A percentile compares a stretch with the other conserved stretches of the same genome.
Conservation (phyloP, 53 echinoderm and acorn worm species). For the Paelopatides confundens region DNA sequence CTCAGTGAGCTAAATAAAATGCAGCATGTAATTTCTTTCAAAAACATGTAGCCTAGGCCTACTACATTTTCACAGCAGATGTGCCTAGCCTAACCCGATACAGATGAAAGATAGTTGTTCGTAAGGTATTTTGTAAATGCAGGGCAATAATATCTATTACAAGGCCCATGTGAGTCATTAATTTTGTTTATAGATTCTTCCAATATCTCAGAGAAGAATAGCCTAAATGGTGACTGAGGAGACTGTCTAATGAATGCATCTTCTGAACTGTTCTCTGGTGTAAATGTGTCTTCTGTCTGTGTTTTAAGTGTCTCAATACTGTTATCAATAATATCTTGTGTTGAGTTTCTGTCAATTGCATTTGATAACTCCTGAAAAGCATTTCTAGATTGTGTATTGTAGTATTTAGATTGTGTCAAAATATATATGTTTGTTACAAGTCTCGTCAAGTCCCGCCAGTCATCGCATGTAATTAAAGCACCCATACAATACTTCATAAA, state of each 20-base stretch:
- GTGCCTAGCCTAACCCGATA: too few relatives aligned
- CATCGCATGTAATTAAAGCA: conserved; percentile 4
- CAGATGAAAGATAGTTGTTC: neutral
- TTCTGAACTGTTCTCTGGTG: neutral
- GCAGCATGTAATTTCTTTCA: too few relatives aligned
- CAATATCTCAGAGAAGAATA: neutral
- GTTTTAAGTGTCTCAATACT: neutral
- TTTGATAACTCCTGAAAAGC: neutral
- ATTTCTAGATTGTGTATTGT: neutral
- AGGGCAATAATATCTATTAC: neutral
- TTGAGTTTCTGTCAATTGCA: neutral
- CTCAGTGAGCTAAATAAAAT: too few relatives aligned
- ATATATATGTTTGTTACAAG: neutral
- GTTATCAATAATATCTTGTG: neutral
- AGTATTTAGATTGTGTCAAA: neutral
- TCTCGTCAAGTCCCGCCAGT: neutral
- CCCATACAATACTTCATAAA: conserved; percentile 7
- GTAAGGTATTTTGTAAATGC: neutral
- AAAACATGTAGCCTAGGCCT: too few relatives aligned
- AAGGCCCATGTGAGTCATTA: neutral
- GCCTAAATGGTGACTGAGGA: neutral
- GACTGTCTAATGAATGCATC: neutral
- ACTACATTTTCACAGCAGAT: too few relatives aligned
- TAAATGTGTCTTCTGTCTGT: neutral
- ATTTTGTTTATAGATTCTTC: neutral